These are phyloP conservation scores for Hirtodrosophila duncani DNA, from an alignment of 2,888 invertebrate species.

Conservation along the genomic window DNA sequence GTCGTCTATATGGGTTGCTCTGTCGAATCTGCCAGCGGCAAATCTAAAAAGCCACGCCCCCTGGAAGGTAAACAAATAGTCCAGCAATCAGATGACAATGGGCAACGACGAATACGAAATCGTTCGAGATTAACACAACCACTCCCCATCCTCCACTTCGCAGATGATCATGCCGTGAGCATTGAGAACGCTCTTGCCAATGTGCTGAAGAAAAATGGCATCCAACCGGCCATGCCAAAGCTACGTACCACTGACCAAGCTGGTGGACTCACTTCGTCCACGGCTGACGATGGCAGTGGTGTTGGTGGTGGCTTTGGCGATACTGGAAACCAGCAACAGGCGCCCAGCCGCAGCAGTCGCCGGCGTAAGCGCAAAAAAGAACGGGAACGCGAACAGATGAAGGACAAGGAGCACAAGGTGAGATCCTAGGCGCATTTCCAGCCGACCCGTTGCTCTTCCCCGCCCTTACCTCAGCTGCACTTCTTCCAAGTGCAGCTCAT, in stretches of 20 bases:
- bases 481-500: too few species aligned
- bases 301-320: not conserved
- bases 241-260: slow-evolving; percentile 29
- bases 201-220: slow-evolving; percentile 85
- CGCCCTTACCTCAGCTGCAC: too few species aligned
- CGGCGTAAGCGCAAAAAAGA: slow-evolving; percentile 75
- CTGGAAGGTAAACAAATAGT: slow-evolving; percentile 78
- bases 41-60: slow-evolving; percentile 79
- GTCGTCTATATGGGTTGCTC: slow-evolving; percentile 42
- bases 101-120: not conserved
- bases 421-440: too few species aligned
- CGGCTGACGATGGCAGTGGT: not conserved
- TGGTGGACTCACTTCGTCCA: not conserved
- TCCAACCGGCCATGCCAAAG: slow-evolving; percentile 75
- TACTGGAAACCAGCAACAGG: slow-evolving; percentile 2
- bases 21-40: slow-evolving; percentile 45
- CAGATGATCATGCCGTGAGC: slow-evolving; percentile 88
- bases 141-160: not conserved
- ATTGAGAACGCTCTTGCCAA: slow-evolving; percentile 89
- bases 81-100: slow-evolving; percentile 38
- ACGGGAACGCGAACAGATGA: slow-evolving; percentile 73
- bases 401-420: slow-evolving; percentile 59
- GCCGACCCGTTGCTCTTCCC: too few species aligned
- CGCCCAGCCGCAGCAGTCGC: slow-evolving; percentile 71
- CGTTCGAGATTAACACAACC: not conserved